Evolutionary conservation across 2,113 vertebrate genomes (phyloP).

Genomic region (Grallaria varia): DNA sequence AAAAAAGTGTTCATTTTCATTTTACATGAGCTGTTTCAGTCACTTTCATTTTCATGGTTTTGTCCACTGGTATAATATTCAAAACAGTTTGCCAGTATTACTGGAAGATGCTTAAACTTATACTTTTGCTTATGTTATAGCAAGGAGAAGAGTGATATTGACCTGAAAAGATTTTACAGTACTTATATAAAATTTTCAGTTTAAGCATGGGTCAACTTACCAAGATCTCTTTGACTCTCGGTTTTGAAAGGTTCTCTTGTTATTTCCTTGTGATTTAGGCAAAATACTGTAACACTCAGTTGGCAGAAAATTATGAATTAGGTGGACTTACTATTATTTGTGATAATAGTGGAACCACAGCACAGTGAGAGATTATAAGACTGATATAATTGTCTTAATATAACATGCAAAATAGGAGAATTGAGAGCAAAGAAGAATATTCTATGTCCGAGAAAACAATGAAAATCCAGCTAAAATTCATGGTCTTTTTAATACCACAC

Average conservation of each 20-base stretch:
- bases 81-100: not conserved
- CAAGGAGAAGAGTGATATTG: not conserved
- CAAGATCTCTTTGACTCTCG: not conserved
- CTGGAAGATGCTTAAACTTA: not conserved
- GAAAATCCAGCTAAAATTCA: constrained; percentile 54
- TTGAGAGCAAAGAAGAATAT: constrained; percentile 1
- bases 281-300: not conserved
- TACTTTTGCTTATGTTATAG: not conserved
- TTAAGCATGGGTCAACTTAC: not conserved
- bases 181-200: not conserved
- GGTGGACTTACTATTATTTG: not conserved
- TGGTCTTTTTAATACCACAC: constrained; percentile 48
- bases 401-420: constrained; percentile 31
- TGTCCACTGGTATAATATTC: not conserved
- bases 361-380: not conserved
- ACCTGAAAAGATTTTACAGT: not conserved
- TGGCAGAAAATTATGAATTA: not conserved
- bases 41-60: constrained; percentile 7
- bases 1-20: not conserved
- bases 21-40: constrained; percentile 1
- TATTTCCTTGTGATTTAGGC: not conserved
- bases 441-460: constrained; percentile 33
- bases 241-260: not conserved
- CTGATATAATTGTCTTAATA: constrained; percentile 36
- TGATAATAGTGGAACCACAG: not conserved